phyloP scores from a whole-genome alignment of 2,888 invertebrate species.

The Stenolophus ochropezus region DNA sequence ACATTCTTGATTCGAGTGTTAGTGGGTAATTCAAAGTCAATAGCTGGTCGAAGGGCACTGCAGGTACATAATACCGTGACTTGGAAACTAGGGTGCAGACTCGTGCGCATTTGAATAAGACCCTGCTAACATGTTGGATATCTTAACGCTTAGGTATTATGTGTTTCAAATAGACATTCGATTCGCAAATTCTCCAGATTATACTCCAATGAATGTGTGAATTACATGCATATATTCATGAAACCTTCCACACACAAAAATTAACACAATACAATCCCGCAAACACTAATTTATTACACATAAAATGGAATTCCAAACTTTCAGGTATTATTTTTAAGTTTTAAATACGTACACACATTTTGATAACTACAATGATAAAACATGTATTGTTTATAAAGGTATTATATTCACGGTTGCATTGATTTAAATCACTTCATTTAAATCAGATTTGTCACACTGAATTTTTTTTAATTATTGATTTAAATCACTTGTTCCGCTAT shows the following conservation, averaged over 20 bases:
- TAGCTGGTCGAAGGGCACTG: conserved; percentile 1
- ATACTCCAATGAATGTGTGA: not conserved
- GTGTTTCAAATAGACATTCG: conserved; percentile 32
- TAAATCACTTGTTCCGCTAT: too few species aligned
- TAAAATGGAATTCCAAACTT: too few species aligned
- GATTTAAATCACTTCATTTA: too few species aligned
- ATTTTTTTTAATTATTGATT: too few species aligned
- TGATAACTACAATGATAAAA: too few species aligned
- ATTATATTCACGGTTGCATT: too few species aligned
- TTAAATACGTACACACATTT: too few species aligned
- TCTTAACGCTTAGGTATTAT: conserved; percentile 18
- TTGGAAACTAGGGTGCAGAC: conserved; percentile 32
- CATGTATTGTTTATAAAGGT: too few species aligned
- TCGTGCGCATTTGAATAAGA: conserved; percentile 25
- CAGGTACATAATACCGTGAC: conserved; percentile 25
- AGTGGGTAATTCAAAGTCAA: conserved; percentile 32
- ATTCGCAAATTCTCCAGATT: conserved; percentile 21
- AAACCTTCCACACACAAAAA: not conserved
- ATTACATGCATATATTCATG: conserved; percentile 1
- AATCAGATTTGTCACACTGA: too few species aligned
- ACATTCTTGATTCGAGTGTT: not conserved
- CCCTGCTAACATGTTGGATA: conserved; percentile 14
- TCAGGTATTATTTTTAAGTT: too few species aligned
- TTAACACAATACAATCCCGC: not conserved
- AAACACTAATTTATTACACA: not conserved